Percentiles rank a stretch among this genome's conserved stretches.
Evolutionary conservation across 2,888 invertebrate genomes (phyloP).

Genomic region (Leptinotarsa haldemani): DNA sequence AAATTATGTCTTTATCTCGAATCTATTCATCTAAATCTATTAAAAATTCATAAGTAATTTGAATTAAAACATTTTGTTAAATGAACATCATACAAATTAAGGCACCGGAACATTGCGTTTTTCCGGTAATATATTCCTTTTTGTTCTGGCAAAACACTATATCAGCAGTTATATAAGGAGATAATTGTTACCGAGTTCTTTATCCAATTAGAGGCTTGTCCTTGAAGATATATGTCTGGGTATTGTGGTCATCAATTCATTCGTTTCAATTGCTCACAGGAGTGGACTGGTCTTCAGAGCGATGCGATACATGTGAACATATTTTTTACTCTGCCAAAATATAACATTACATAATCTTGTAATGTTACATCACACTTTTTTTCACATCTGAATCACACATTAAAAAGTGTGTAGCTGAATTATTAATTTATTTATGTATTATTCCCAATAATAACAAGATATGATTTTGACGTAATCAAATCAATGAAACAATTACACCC

Average conservation of each 20-base stretch:
- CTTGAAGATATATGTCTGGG: slow-evolving; percentile 36
- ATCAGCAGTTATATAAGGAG: slow-evolving; percentile 39
- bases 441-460: too few relatives aligned
- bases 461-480: too few relatives aligned
- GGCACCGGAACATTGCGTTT: slow-evolving; percentile 30
- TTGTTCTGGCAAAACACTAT: slow-evolving; percentile 31
- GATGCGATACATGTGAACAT: background rate
- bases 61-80: slow-evolving; percentile 16
- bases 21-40: background rate
- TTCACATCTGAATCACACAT: too few relatives aligned
- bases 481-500: too few relatives aligned
- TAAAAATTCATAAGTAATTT: slow-evolving; percentile 3
- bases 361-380: too few relatives aligned
- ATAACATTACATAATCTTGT: too few relatives aligned
- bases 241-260: slow-evolving; percentile 17
- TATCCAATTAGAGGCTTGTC: slow-evolving; percentile 34
- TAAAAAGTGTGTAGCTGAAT: too few relatives aligned
- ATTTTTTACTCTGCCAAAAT: background rate
- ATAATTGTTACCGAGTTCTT: slow-evolving; percentile 38
- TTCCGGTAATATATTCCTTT: slow-evolving; percentile 35
- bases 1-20: background rate
- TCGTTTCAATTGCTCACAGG: slow-evolving; percentile 1
- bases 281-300: background rate
- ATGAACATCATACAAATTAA: slow-evolving; percentile 25
- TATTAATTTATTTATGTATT: too few relatives aligned